phyloP scores from a whole-genome alignment of 30 jellyfish, hydroid and myxozoan genomes.

The Rhopilema esculentum region DNA sequence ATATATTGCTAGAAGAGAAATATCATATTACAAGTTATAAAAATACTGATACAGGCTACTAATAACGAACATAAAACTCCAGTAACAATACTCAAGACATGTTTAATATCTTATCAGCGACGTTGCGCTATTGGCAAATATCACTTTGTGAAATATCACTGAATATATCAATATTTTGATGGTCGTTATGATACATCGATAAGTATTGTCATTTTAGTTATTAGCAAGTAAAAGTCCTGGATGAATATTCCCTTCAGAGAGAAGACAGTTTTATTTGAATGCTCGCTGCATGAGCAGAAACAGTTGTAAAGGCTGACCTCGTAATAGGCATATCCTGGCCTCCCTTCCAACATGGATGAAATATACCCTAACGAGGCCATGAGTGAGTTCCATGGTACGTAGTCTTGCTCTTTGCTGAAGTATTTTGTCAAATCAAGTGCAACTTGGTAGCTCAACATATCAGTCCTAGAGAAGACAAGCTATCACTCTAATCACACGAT shows the following conservation, averaged over 20 bases:
- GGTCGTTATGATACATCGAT: background rate
- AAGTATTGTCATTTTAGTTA: background rate
- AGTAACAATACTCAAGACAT: too few species aligned
- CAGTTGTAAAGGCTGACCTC: constrained; percentile 23
- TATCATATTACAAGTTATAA: too few species aligned
- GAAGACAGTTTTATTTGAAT: background rate
- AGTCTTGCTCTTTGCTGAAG: constrained; percentile 70
- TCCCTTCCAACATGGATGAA: constrained; percentile 71
- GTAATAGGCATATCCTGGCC: constrained; percentile 65
- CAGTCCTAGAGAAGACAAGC: constrained; percentile 55
- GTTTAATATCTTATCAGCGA: too few species aligned
- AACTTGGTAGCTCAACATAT: constrained; percentile 23
- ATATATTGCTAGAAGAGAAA: constrained; percentile 56
- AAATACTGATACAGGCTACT: too few species aligned
- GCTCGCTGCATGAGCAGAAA: background rate
- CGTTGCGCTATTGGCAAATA: too few species aligned
- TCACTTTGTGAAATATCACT: too few species aligned
- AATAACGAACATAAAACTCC: too few species aligned
- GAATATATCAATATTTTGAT: too few species aligned
- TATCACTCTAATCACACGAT: background rate
- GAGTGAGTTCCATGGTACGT: constrained; percentile 80
- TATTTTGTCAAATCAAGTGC: constrained; percentile 80
- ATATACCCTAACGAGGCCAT: constrained; percentile 73
- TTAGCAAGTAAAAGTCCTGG: background rate
- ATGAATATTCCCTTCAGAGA: background rate